These are phyloP conservation scores for Monopis laevigella DNA, from an alignment of 2,888 invertebrate species.

Conservation along the genomic window DNA sequence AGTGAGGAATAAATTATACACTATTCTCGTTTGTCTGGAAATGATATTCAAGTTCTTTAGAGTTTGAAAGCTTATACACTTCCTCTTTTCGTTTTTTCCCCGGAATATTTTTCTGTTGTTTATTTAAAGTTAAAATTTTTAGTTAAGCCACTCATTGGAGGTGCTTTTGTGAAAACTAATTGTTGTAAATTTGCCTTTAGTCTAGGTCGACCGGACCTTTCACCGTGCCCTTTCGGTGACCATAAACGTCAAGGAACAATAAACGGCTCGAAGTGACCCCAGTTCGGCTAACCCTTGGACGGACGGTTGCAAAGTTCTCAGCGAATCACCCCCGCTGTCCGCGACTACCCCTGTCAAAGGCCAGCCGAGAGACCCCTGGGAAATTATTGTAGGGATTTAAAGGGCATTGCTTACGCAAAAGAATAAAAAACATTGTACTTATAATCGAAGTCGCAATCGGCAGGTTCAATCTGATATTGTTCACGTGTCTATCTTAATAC, in stretches of 20 bases:
- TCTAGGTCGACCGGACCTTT: slow-evolving; percentile 41
- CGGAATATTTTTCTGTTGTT: background rate
- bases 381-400: slow-evolving; percentile 69
- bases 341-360: slow-evolving; percentile 59
- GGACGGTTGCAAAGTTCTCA: slow-evolving; percentile 48
- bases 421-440: slow-evolving; percentile 55
- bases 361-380: slow-evolving; percentile 53
- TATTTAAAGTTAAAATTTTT: slow-evolving; percentile 6
- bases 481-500: slow-evolving; percentile 44
- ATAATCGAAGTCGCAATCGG: slow-evolving; percentile 40
- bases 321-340: slow-evolving; percentile 49
- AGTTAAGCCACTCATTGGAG: background rate
- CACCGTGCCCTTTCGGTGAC: slow-evolving; percentile 52
- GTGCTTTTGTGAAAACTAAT: slow-evolving; percentile 34
- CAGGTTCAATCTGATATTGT: slow-evolving; percentile 40
- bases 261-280: slow-evolving; percentile 43
- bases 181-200: slow-evolving; percentile 42
- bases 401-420: slow-evolving; percentile 60
- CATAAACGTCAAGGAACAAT: slow-evolving; percentile 64
- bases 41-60: background rate
- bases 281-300: slow-evolving; percentile 31
- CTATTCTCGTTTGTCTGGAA: background rate
- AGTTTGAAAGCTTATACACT: background rate
- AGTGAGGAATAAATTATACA: background rate
- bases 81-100: background rate